Conservation (phyloP, 2,888 invertebrate species). For the Cephus runcator region DNA sequence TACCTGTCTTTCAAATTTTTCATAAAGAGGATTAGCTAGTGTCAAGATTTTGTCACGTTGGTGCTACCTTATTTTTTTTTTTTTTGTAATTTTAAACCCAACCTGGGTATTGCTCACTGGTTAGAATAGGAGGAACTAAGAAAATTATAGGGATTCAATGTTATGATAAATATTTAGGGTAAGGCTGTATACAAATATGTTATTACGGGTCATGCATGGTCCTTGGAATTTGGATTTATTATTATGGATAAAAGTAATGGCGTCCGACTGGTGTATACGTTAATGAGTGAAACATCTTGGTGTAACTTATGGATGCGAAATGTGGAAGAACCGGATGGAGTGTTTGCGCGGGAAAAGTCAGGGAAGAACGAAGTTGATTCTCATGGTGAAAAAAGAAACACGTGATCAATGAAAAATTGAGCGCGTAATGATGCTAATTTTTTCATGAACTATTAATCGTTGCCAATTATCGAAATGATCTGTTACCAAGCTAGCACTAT, state of each 20-base stretch:
- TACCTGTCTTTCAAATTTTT: neutral
- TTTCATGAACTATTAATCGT: neutral
- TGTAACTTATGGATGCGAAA: neutral
- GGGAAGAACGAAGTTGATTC: neutral
- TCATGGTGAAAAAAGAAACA: neutral
- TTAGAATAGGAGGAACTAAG: neutral
- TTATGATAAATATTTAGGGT: neutral
- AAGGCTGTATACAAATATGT: neutral
- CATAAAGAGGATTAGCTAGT: neutral
- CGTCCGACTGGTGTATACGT: neutral
- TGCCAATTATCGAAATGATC: neutral
- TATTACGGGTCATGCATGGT: neutral
- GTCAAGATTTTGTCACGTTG: neutral
- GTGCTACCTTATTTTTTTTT: neutral
- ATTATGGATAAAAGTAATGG: neutral
- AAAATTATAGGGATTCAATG: neutral
- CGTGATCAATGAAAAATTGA: neutral
- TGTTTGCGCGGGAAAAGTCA: neutral
- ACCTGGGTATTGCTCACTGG: neutral
- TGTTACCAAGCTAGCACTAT: neutral
- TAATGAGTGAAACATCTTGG: neutral
- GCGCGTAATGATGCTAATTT: neutral
- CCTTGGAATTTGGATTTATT: neutral
- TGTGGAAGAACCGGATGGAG: neutral
- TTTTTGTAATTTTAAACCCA: neutral